Evolutionary conservation across 1,140 invertebrate species (phyloP), one percentile per base, ranked within the genome.

Genomic region (Dufourea novaeangliae): DNA sequence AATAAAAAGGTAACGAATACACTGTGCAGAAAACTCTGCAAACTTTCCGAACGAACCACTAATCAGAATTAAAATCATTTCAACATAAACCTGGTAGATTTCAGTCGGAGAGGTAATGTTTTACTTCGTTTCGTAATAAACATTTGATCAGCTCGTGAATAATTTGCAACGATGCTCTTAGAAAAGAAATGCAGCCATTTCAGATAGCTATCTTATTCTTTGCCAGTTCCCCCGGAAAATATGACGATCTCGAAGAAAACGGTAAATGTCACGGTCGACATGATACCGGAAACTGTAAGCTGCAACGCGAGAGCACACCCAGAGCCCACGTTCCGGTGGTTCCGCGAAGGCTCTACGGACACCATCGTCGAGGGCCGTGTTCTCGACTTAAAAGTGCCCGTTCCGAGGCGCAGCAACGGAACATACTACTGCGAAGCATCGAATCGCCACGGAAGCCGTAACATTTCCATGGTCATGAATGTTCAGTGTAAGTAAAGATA

Each of bases 211-310:
- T 39, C 66, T 82, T 84, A 74, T 80, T 87, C 81, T 34, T n/a
- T 91, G 87, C 54, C 93, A 98, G 97, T 97, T 94, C 96, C 97
- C 71, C 97, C 97, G 6, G 96, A 97, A 87, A 95, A 97, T 85
- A 95, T 97, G 81, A 95, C 94, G 1, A 95, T 98, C 7, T 95
- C 95, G 0, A 94, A 95, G 14, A 93, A 92, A 52, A 91, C 94
- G 32, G 94, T 98, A 27, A 94, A 95, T 77, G 97, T 98, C 11
- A 94, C 94, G 29, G 97, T 97, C 88, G 95, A 95, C 76, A 94
- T 95, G 70, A 94, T 95, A 71, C 96, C 97, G 5, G 95, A 94
- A 56, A 95, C 94, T 82, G 95, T 98, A 14, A 93, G 94, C 64
- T 98, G 97, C 87, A 93, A 93, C 82, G 96, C 97, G 1, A 95